phyloP scores from a whole-genome alignment of 2,797 vertebrate species.

The Acipenser ruthenus region DNA sequence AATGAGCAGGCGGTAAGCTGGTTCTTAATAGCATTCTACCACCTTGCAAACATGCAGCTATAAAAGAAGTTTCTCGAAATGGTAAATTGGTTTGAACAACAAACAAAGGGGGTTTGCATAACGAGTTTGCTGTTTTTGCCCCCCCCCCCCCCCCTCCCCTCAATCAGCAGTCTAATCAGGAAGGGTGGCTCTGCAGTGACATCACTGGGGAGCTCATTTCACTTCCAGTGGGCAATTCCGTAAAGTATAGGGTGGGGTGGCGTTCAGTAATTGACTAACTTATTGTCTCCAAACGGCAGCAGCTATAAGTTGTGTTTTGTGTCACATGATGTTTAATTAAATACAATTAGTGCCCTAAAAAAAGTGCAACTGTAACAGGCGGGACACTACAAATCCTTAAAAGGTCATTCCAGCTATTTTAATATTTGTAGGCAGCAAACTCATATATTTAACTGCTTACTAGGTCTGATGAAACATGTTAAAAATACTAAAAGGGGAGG shows the following conservation, averaged over 20 bases:
- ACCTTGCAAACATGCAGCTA: neutral
- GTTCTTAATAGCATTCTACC: neutral
- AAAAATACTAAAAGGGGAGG: too few species aligned
- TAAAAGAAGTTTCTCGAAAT: neutral
- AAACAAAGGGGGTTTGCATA: neutral
- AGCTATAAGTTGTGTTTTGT: too few species aligned
- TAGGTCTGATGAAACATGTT: too few species aligned
- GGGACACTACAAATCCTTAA: too few species aligned
- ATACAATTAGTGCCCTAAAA: too few species aligned
- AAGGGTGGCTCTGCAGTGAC: neutral
- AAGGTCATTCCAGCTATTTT: too few species aligned
- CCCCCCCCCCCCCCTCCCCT: neutral
- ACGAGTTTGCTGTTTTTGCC: neutral
- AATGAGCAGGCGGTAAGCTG: neutral
- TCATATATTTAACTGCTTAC: too few species aligned
- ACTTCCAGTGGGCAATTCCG: neutral
- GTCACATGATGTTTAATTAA: too few species aligned
- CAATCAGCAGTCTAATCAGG: neutral
- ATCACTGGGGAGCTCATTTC: constrained; percentile 3
- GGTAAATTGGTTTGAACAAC: neutral
- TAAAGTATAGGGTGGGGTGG: constrained; percentile 2
- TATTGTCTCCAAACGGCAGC: too few species aligned
- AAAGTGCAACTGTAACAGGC: too few species aligned
- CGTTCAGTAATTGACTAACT: too few species aligned
- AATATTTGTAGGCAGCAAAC: too few species aligned